Evolutionary conservation across 2,888 invertebrate genomes (phyloP).

Genomic region (Gnatocerus cornutus): DNA sequence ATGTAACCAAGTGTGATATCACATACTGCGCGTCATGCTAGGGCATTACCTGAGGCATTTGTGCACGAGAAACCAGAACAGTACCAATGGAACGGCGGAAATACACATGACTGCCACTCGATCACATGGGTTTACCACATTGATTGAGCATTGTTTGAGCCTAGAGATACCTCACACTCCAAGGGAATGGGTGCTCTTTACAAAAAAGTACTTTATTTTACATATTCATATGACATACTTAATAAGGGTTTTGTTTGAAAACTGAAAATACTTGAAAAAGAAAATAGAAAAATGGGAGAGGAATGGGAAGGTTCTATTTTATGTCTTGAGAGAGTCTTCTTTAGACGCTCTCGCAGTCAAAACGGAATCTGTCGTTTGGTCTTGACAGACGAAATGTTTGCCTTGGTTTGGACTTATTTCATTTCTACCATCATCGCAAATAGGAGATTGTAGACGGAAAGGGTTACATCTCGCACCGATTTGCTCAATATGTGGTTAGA

Average conservation of each 20-base stretch:
- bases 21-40: conserved; percentile 68
- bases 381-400: conserved; percentile 49
- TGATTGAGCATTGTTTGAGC: conserved; percentile 65
- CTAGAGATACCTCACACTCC: conserved; percentile 67
- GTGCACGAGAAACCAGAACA: conserved; percentile 67
- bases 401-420: conserved; percentile 45
- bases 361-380: conserved; percentile 47
- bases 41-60: conserved; percentile 69
- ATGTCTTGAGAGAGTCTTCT: conserved; percentile 41
- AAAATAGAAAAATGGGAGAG: conserved; percentile 43
- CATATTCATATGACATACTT: conserved; percentile 58
- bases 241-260: conserved; percentile 45
- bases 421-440: conserved; percentile 42
- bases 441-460: conserved; percentile 50
- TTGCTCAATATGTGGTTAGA: conserved; percentile 60
- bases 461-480: conserved; percentile 51
- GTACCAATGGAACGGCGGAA: conserved; percentile 67
- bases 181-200: conserved; percentile 68
- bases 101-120: conserved; percentile 65
- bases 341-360: conserved; percentile 50
- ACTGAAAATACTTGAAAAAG: conserved; percentile 46
- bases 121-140: conserved; percentile 64
- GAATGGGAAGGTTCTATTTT: conserved; percentile 42
- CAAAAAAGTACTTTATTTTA: conserved; percentile 67
- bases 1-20: conserved; percentile 63